A percentile compares a stretch with the other conserved stretches of the same genome.
phyloP scores from a whole-genome alignment of 1,140 invertebrate species.

The Cylas formicarius region DNA sequence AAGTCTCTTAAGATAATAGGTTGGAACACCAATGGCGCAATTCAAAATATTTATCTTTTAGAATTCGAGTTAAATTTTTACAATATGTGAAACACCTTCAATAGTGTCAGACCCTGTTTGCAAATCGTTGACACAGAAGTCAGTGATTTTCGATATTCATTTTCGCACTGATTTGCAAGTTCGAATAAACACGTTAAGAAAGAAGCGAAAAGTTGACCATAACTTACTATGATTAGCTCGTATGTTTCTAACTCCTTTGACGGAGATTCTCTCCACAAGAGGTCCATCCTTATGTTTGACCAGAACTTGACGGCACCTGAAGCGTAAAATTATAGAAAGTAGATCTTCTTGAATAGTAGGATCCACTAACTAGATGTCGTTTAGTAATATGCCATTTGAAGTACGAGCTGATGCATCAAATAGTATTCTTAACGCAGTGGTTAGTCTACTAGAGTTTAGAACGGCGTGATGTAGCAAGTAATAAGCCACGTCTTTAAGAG shows the following conservation, averaged over 20 bases:
- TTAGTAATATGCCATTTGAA: constrained; percentile 30
- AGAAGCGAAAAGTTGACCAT: constrained; percentile 33
- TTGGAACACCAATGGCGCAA: constrained; percentile 22
- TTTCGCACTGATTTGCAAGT: constrained; percentile 31
- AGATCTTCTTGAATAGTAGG: constrained; percentile 38
- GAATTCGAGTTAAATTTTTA: constrained; percentile 23
- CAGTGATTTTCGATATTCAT: constrained; percentile 28
- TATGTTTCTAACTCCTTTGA: too few species aligned
- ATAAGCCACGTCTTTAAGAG: neutral
- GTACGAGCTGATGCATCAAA: constrained; percentile 35
- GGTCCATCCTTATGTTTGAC: too few species aligned
- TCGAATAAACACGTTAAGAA: constrained; percentile 28
- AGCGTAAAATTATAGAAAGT: too few species aligned
- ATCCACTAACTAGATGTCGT: constrained; percentile 24
- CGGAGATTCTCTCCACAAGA: too few species aligned
- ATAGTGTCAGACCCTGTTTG: constrained; percentile 34
- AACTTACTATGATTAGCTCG: constrained; percentile 31
- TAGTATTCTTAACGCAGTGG: constrained; percentile 33
- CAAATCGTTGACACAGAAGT: constrained; percentile 45
- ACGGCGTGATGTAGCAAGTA: constrained; percentile 33
- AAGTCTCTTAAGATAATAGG: too few species aligned
- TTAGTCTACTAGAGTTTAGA: constrained; percentile 8
- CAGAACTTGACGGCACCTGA: too few species aligned
- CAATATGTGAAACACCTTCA: constrained; percentile 20
- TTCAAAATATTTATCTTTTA: constrained; percentile 12